phyloP scores from a whole-genome alignment of 2,888 invertebrate species.

The Antheraea yamamai region DNA sequence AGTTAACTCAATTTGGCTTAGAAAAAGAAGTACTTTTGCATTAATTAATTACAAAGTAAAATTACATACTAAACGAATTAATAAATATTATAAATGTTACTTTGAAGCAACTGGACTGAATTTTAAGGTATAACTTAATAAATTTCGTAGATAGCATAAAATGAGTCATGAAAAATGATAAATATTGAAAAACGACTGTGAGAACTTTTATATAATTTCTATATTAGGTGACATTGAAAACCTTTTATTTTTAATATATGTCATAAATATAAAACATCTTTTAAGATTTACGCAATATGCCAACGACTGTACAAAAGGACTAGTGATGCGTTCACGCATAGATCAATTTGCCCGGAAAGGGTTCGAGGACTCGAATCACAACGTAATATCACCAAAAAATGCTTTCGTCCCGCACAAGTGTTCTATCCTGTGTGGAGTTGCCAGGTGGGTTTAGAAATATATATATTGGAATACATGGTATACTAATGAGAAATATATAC shows the following conservation, averaged over 20 bases:
- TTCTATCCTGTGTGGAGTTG: conserved; percentile 22
- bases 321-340: conserved; percentile 54
- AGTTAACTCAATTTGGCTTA: background rate
- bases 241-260: no score
- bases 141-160: background rate
- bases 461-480: background rate
- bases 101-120: background rate
- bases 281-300: conserved; percentile 19
- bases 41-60: no score
- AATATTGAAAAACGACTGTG: no score
- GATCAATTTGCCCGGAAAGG: conserved; percentile 61
- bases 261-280: no score
- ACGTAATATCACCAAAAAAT: conserved; percentile 35
- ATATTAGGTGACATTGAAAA: no score
- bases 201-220: no score
- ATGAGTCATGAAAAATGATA: background rate
- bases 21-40: no score
- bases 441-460: background rate
- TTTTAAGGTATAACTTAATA: background rate
- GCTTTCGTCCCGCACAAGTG: conserved; percentile 46
- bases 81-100: no score
- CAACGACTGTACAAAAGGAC: conserved; percentile 40
- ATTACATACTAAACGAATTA: no score
- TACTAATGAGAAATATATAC: background rate
- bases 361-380: conserved; percentile 33